phyloP scores from a whole-genome alignment of 2,888 invertebrate species.

The Ichneumon xanthorius region DNA sequence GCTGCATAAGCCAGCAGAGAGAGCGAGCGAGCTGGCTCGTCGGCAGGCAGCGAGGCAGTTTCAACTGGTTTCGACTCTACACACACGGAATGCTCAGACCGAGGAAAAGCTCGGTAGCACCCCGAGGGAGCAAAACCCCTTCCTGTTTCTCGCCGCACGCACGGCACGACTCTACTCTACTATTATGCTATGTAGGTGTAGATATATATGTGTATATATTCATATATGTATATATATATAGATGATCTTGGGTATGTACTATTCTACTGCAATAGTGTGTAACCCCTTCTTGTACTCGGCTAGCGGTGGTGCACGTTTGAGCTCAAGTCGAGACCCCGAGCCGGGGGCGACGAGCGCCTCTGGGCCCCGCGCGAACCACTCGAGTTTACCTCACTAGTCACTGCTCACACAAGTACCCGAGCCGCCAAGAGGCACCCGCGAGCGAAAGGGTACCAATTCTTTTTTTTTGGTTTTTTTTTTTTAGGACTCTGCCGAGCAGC shows the following conservation, averaged over 20 bases:
- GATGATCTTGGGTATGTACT: not conserved
- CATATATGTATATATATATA: not conserved
- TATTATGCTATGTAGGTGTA: not conserved
- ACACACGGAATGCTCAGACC: constrained; percentile 81
- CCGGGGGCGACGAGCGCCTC: constrained; percentile 70
- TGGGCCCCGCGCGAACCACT: constrained; percentile 76
- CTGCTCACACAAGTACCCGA: constrained; percentile 79
- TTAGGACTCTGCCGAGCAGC: constrained; percentile 16
- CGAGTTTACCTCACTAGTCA: constrained; percentile 82
- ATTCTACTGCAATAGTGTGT: constrained; percentile 20
- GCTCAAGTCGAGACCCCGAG: constrained; percentile 50
- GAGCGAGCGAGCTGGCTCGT: constrained; percentile 11
- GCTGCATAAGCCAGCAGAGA: constrained; percentile 12
- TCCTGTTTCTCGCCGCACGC: constrained; percentile 70
- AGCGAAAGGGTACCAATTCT: constrained; percentile 82
- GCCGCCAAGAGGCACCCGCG: constrained; percentile 81
- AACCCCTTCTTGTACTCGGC: constrained; percentile 18
- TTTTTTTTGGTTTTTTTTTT: constrained; percentile 51
- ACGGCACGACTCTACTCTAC: constrained; percentile 15
- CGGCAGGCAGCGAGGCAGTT: constrained; percentile 40
- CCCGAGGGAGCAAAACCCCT: constrained; percentile 70
- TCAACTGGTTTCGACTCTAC: constrained; percentile 29
- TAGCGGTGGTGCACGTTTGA: constrained; percentile 29
- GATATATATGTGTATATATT: not conserved
- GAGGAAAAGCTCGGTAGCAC: constrained; percentile 75